phyloP scores from a whole-genome alignment of 2,888 invertebrate species.

The Maniola hyperantus region DNA sequence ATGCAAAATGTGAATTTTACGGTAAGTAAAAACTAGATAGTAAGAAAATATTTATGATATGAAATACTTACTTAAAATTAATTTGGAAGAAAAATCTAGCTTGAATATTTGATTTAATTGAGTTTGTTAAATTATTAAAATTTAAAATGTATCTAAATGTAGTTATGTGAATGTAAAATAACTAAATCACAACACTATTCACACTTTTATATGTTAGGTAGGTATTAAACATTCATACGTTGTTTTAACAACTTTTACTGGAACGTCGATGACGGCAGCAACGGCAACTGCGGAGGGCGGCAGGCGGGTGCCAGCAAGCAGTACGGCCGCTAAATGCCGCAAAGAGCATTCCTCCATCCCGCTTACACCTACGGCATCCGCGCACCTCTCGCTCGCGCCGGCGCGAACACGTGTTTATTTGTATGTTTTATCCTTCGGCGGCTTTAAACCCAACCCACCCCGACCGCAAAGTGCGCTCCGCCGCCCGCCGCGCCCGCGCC shows the following conservation, averaged over 20 bases:
- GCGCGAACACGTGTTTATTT: constrained; percentile 85
- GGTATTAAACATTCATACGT: constrained; percentile 16
- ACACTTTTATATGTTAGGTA: constrained; percentile 31
- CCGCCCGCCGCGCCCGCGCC: constrained; percentile 82
- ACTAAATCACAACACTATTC: constrained; percentile 25
- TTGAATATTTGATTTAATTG: too few species aligned
- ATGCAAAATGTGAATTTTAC: too few species aligned
- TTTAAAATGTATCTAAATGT: too few species aligned
- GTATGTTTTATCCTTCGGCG: constrained; percentile 85
- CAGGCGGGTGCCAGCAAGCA: constrained; percentile 56
- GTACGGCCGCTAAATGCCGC: constrained; percentile 78
- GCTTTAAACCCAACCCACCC: constrained; percentile 86
- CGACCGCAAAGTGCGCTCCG: constrained; percentile 85
- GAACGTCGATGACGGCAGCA: constrained; percentile 39
- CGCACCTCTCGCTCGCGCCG: constrained; percentile 83
- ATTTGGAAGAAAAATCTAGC: too few species aligned
- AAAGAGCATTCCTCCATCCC: constrained; percentile 66
- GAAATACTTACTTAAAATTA: too few species aligned
- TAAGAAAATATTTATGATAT: too few species aligned
- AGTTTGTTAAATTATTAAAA: too few species aligned
- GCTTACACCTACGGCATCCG: constrained; percentile 65
- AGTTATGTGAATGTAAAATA: too few species aligned
- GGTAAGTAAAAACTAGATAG: too few species aligned
- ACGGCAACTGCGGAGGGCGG: constrained; percentile 42
- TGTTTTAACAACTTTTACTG: constrained; percentile 21